phyloP scores from a whole-genome alignment of 2,888 invertebrate genomes.

The Beris morrisii region DNA sequence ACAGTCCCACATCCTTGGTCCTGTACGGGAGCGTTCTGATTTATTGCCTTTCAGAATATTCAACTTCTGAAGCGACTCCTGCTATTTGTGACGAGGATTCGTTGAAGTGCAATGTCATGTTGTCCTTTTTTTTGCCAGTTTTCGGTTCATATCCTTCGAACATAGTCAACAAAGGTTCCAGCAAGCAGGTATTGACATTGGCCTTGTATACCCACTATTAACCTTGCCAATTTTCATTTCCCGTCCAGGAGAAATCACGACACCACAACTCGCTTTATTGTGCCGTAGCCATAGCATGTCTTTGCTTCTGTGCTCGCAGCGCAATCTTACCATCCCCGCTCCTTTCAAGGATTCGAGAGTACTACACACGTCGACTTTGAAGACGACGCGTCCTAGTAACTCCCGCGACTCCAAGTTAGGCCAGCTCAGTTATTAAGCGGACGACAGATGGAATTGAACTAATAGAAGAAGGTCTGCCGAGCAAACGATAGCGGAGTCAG shows the following conservation, averaged over 20 bases:
- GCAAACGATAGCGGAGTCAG: conserved; percentile 7
- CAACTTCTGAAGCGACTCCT: too few relatives aligned
- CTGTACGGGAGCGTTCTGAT: too few relatives aligned
- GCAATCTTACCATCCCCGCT: background rate
- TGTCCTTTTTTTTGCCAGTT: conserved; percentile 9
- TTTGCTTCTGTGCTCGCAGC: too few relatives aligned
- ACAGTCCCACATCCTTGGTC: too few relatives aligned
- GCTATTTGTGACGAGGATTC: background rate
- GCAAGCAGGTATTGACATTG: conserved; percentile 17
- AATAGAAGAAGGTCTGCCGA: too few relatives aligned
- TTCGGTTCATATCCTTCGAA: background rate
- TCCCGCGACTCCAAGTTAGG: conserved; percentile 4
- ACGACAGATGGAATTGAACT: conserved; percentile 21
- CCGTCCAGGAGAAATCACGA: background rate
- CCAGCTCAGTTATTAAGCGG: conserved; percentile 28
- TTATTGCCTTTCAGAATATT: too few relatives aligned
- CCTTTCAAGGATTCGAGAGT: background rate
- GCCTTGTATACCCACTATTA: conserved; percentile 7
- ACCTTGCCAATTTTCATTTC: conserved; percentile 20
- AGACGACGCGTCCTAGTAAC: conserved; percentile 3
- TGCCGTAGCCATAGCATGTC: too few relatives aligned
- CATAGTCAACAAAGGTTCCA: background rate
- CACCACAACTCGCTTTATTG: too few relatives aligned
- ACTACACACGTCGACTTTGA: too few relatives aligned
- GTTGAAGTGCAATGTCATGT: conserved; percentile 18